Base-by-base conservation (phyloP, 2,797 vertebrate species). In the Setipinna tenuifilis region DNA sequence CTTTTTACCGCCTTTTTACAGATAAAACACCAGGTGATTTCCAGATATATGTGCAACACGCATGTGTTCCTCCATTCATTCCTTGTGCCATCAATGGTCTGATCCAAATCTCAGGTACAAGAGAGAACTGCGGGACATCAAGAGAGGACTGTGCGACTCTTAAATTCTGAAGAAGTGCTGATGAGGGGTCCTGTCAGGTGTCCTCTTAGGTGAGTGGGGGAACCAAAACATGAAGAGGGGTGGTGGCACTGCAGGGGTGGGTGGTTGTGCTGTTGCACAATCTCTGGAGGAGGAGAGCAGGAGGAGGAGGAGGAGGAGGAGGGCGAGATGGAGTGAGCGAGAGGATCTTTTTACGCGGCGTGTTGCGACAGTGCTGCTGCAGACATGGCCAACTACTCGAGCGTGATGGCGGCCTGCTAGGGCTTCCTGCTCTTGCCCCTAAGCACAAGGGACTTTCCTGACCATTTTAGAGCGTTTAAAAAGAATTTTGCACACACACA, bases 401-500 rank as follows among this genome's bases (percentile, higher is more conserved):
- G 83, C 16, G 12, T 0, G 58, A 82, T 81, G 83, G 83, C 83
- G 61, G 48, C 81, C 50, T 46, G 7, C 88, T 71, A n/a, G 71
- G 28, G 84, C 86, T 91, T 93, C 90, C 90, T 89, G 88, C 88
- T 90, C 88, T 23, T 85, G 78, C 85, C 61, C 57, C 57, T 82
- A 17, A 71, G 65, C 19, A 35, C 5, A 16, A 14, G 68, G 90
- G 91, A 91, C 87, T 93, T 95, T 92, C 89, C 91, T 89, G 86
- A 12, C 82, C 91, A 86, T 89, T 80, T 83, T 81, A 87, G 65
- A 44, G 35, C 71, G 3, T 16, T 41, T 23, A 75, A 31, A 28
- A 50, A 19, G 28, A 28, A 6, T 75, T 80, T 88, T 54, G 65
- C 1, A 71, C 62, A 65, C 62, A 65, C 21, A 62, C n/a, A 23